Evolutionary conservation across 2,888 invertebrate genomes (phyloP), one percentile per base, ranked within the genome.

Genomic region (Hyles lineata): DNA sequence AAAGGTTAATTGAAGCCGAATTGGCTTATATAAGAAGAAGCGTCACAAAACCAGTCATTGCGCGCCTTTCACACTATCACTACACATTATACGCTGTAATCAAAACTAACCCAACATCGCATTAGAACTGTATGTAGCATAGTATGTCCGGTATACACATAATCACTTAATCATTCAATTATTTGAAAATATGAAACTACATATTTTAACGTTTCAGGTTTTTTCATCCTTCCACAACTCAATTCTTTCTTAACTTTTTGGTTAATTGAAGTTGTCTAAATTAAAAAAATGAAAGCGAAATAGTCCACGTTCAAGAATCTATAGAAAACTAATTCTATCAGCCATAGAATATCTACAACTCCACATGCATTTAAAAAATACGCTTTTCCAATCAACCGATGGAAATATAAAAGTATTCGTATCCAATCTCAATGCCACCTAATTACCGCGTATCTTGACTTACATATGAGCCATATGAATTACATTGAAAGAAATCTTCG

Each of bases 401-500:
- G 25, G 62, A n/a, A 17, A 17, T 55, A n/a, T n/a, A 55, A n/a
- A 19, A 62, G 32, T 19, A 19, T 8, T 62, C 9, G n/a, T 23
- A 19, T 67, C 6, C 11, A 5, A 50, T 35, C 15, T 7, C 9
- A 29, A 50, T 50, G 43, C 2, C 19, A 23, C 50, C 43, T 50
- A 43, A 7, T 50, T 63, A 43, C 35, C 63, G 19, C 43, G 35
- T 63, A 35, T 43, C 63, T 43, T 63, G 63, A 63, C 63, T 63
- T 63, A 63, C 43, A 62, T 62, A 19, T 32, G 8, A 62, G 23
- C 43, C 17, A 63, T 35, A 35, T 43, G 63, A 21, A 50, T 67
- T 50, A 23, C 63, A 67, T 50, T 50, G 50, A 67, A 67, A 67
- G 50, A 50, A 50, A 67, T 50, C 50, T 23, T 43, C 50, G 67